Percentiles rank a stretch among this genome's conserved stretches.
Evolutionary conservation across 2,888 invertebrate species (phyloP).

Genomic region (Microctonus brassicae): DNA sequence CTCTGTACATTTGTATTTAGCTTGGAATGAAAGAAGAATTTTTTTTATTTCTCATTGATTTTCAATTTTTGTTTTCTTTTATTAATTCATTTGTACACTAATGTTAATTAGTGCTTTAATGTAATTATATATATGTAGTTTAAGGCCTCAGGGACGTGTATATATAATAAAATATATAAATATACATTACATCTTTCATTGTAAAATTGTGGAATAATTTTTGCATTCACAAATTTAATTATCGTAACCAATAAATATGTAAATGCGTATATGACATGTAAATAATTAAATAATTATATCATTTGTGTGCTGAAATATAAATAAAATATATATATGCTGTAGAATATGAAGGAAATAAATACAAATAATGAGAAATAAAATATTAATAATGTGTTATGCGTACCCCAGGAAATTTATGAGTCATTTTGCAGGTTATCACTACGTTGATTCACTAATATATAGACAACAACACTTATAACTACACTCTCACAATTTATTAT

Average conservation of each 20-base stretch:
- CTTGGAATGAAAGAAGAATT: background rate
- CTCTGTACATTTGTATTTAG: conserved; percentile 3
- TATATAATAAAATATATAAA: too few species aligned
- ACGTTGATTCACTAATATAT: background rate
- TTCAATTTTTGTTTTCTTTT: background rate
- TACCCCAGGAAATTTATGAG: background rate
- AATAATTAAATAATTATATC: background rate
- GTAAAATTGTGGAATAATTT: background rate
- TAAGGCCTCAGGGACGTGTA: background rate
- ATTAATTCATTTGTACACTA: background rate
- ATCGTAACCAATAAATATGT: background rate
- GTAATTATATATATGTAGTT: background rate
- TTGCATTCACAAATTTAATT: background rate
- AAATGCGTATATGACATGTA: background rate
- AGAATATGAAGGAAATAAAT: background rate
- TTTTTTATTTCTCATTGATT: background rate
- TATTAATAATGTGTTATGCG: background rate
- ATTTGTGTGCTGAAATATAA: background rate
- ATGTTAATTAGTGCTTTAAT: background rate
- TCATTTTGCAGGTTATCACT: background rate
- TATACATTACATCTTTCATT: background rate
- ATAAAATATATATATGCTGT: background rate
- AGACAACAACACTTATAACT: background rate
- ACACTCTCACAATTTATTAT: background rate
- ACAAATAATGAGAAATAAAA: background rate